Conservation (phyloP, 2,113 vertebrate species). For the Bungarus multicinctus region DNA sequence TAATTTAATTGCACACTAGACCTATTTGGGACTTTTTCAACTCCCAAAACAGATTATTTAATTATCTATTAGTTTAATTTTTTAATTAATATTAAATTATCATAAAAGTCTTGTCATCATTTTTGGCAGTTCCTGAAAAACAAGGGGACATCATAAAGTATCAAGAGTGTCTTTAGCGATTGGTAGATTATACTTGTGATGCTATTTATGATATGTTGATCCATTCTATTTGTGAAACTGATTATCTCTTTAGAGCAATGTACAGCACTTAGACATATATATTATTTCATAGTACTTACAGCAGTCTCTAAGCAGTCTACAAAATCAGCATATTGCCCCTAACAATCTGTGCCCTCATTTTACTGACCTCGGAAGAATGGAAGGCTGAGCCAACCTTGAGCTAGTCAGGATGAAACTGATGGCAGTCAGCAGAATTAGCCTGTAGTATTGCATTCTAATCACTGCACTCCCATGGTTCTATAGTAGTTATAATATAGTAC, state of each 20-base stretch:
- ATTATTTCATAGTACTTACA: neutral
- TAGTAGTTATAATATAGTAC: conserved; percentile 10
- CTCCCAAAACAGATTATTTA: neutral
- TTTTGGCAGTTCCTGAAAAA: neutral
- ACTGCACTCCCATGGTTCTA: no score
- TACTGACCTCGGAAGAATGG: neutral
- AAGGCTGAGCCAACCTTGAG: neutral
- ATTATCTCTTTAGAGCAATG: conserved; percentile 45
- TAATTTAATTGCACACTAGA: neutral
- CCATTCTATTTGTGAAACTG: conserved; percentile 33
- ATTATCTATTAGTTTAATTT: neutral
- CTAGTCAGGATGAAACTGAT: neutral
- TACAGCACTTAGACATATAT: neutral
- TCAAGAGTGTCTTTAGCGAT: neutral
- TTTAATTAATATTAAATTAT: neutral
- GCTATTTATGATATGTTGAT: conserved; percentile 40
- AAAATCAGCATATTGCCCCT: neutral
- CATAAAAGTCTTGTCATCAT: neutral
- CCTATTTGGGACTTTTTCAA: neutral
- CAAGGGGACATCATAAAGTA: conserved; percentile 10
- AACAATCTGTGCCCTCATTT: neutral
- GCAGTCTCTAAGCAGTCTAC: neutral
- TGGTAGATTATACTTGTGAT: conserved; percentile 18
- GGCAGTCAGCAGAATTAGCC: neutral
- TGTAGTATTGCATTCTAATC: neutral